Base-by-base conservation (phyloP, 2,888 invertebrate species). In the Cacoxenus indagator region DNA sequence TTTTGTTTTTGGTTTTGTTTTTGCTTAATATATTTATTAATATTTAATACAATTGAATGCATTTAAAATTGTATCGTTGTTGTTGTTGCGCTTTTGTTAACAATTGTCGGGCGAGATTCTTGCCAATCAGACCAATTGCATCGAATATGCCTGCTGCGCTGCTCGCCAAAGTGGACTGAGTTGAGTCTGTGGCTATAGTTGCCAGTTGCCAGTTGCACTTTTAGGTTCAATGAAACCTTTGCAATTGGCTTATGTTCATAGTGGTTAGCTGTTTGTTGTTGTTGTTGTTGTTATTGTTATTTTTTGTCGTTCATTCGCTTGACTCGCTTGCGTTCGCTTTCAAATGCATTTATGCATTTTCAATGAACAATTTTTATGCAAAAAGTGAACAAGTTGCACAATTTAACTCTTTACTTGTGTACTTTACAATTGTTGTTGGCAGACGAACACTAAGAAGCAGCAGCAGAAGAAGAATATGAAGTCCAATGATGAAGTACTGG, bases 371-470 rank as follows among this genome's bases (percentile, higher is more conserved):
- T 81, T 81, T 81, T 81, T 81, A 81, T 81, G 80, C 80, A 81
- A 83, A 81, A 79, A 78, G 82, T 82, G 82, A 81, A 81, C 80
- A 81, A 81, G 80, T 81, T 81, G 83, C 80, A 81, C 80, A 81
- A 83, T 81, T 81, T n/a, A n/a, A n/a, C n/a, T n/a, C n/a, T n/a
- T n/a, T 81, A 81, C 83, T 77, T 83, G 78, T 81, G 80, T 79
- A 76, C 79, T 79, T 55, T 64, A 54, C 64, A 64, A 64, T 51
- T n/a, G n/a, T 14, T 37, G 61, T 43, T n/a, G 61, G 11, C 45
- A 26, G n/a, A n/a, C n/a, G 27, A 22, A n/a, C n/a, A n/a, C n/a
- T n/a, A n/a, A n/a, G n/a, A n/a, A n/a, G n/a, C n/a, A n/a, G n/a
- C n/a, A n/a, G n/a, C n/a, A n/a, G n/a, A n/a, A n/a, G n/a, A n/a